Evolutionary conservation across 2,888 invertebrate genomes (phyloP), one percentile per base, ranked within the genome.

Genomic region (Ypsolopha scabrella): DNA sequence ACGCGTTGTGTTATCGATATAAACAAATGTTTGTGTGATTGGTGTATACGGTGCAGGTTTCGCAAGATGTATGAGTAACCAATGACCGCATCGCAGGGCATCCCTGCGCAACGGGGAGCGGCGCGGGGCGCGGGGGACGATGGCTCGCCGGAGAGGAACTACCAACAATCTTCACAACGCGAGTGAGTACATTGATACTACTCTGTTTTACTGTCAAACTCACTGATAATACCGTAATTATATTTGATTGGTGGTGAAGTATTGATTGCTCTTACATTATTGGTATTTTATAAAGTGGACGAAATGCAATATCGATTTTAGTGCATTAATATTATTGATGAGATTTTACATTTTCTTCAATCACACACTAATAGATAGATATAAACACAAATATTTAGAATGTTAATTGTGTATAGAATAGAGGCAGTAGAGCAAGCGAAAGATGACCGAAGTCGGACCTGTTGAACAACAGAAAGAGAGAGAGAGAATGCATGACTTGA

Each of bases 31-130:
- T 41, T 2, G 9, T 41, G 10, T 61, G 62, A 62, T 60, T 61
- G 57, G 65, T 69, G 67, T 64, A 66, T 64, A 70, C 63, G 68
- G 66, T 67, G 69, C 68, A 68, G 68, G 69, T 70, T 75, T 75
- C 66, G 71, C 75, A 75, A 75, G 67, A 75, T 74, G 74, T 72
- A 75, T 75, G 76, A 75, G 75, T 75, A 75, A 77, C 76, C 70
- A 75, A 75, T 75, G 75, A 75, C 73, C 73, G 75, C 72, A 75
- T 73, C 73, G 75, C 73, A 75, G 76, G 75, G 75, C 65, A 74
- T 74, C 74, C 75, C 76, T 74, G 72, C 68, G 68, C 63, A 65
- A 55, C 64, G 55, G 55, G 62, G 55, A 56, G 60, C 61, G 63
- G 68, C 57, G 70, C 66, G 69, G 67, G 70, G 68, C 58, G 64